These are phyloP conservation scores for Platyscelio sp. DNA, from an alignment of 2,888 invertebrate genomes.

Conservation along the genomic window DNA sequence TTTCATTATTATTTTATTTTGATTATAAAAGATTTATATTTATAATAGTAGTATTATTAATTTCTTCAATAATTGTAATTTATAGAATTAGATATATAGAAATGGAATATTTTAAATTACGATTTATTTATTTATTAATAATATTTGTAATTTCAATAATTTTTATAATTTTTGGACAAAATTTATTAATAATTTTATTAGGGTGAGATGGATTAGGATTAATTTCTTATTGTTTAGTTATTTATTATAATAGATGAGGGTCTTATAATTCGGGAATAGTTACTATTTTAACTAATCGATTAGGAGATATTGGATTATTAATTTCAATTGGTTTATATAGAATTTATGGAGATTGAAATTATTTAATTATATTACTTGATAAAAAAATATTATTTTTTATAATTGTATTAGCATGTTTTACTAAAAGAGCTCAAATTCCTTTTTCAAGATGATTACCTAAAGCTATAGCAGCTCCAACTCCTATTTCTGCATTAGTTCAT, in stretches of 20 bases:
- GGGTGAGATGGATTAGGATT: constrained; percentile 92
- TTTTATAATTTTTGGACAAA: constrained; percentile 89
- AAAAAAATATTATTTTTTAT: constrained; percentile 77
- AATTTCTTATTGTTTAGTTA: constrained; percentile 91
- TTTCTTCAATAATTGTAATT: constrained; percentile 86
- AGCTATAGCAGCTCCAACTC: constrained; percentile 92
- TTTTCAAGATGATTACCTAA: constrained; percentile 92
- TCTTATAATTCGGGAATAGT: constrained; percentile 91
- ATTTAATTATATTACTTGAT: constrained; percentile 84
- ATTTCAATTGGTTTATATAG: constrained; percentile 59
- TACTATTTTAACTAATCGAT: constrained; percentile 91
- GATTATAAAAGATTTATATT: constrained; percentile 89
- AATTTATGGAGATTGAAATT: constrained; percentile 75
- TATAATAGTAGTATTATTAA: constrained; percentile 88
- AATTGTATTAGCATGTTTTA: constrained; percentile 87
- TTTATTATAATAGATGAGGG: constrained; percentile 90
- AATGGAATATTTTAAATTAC: constrained; percentile 84
- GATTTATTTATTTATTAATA: constrained; percentile 88
- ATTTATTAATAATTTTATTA: constrained; percentile 90
- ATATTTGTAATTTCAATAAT: constrained; percentile 90
- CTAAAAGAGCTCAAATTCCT: constrained; percentile 93
- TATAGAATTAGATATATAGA: constrained; percentile 87
- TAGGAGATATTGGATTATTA: constrained; percentile 73
- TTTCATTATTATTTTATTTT: constrained; percentile 87
- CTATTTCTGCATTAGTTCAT: constrained; percentile 92